Evolutionary conservation across 2,888 invertebrate species (phyloP), one percentile per base, ranked within the genome.

Genomic region (Amorpha juglandis): DNA sequence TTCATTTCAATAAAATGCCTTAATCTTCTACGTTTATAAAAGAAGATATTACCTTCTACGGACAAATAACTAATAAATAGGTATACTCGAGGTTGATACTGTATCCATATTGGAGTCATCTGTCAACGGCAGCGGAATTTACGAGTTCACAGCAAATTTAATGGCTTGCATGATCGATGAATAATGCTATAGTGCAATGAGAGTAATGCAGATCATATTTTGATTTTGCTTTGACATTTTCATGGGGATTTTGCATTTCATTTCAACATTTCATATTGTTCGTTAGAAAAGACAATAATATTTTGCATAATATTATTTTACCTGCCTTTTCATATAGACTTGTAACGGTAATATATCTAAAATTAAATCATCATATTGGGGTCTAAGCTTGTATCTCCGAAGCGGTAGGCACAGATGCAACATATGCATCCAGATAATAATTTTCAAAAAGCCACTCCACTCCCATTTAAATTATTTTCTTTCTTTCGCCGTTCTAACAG

Each of bases 41-140:
- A 63, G 52, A 66, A 66, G 66, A 48, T 62, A 63, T 66, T 47
- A 53, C 63, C 63, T 45, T 66, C 63, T 53, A 66, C 14, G 66
- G 63, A 52, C 11, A 47, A 62, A 53, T 63, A 14, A 45, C 16
- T 63, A 63, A 63, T 47, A 52, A 33, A 63, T 45, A 19, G 35
- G 38, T 53, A n/a, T 27, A 52, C 21, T 33, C 45, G 52, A 16
- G 52, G 63, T 53, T 45, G 53, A 63, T n/a, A 38, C 48, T 21
- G 58, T 58, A 47, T 48, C 64, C 58, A 65, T 58, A 55, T 65
- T 48, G 55, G 58, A 19, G 38, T 38, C 55, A 38, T 4, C 64
- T 58, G 48, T 65, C 55, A 35, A 48, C 9, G 45, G 64, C 45
- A 27, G 53, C 45, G 47, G 64, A 55, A 65, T 65, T 65, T 65